These are phyloP conservation scores for Chlorodrepanis virens DNA, from an alignment of 2,113 vertebrate species.

Conservation along the genomic window DNA sequence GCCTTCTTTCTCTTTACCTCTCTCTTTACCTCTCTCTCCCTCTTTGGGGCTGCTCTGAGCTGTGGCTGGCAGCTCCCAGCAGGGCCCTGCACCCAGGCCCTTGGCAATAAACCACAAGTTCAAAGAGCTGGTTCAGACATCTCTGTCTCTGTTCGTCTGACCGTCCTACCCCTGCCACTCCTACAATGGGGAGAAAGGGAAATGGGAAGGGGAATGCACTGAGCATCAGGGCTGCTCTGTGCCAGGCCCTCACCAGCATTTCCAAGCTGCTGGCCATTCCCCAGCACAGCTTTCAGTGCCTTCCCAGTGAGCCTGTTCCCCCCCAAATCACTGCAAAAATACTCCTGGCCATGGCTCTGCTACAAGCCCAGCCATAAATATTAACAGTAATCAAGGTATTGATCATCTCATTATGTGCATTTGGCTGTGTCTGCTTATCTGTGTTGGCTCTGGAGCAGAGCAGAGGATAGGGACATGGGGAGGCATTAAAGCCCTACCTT, in stretches of 20 bases:
- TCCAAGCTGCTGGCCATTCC: background rate
- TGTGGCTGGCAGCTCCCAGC: too few relatives aligned
- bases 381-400: slow-evolving; percentile 28
- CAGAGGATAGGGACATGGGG: background rate
- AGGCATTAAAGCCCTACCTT: background rate
- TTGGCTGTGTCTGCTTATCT: slow-evolving; percentile 25
- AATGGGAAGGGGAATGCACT: background rate
- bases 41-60: too few relatives aligned
- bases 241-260: background rate
- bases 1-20: too few relatives aligned
- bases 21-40: too few relatives aligned
- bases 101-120: too few relatives aligned
- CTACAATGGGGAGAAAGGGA: background rate
- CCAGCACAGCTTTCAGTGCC: background rate
- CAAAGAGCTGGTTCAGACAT: too few relatives aligned
- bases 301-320: background rate
- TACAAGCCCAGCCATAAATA: slow-evolving; percentile 2
- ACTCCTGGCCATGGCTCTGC: background rate
- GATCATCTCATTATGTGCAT: slow-evolving; percentile 14
- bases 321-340: background rate
- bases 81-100: too few relatives aligned
- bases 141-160: too few relatives aligned
- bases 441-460: background rate
- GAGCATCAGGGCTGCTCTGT: background rate
- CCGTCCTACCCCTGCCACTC: too few relatives aligned